These are phyloP conservation scores for Equus przewalskii DNA, from an alignment of 2,113 vertebrate species.

Conservation along the genomic window DNA sequence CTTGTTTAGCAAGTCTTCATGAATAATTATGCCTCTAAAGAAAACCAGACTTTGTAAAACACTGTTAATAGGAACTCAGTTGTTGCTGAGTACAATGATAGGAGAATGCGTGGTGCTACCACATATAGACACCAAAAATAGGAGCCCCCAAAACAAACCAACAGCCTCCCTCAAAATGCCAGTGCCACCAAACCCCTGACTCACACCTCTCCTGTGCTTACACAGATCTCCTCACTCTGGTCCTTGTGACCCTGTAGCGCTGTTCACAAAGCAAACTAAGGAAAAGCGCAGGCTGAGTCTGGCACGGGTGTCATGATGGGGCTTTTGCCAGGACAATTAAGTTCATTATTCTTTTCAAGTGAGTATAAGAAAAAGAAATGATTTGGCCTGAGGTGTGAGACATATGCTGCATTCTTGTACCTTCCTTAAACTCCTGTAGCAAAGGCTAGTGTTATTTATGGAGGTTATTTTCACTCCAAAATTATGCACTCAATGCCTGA, in stretches of 20 bases:
- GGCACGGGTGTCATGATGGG: not conserved
- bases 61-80: not conserved
- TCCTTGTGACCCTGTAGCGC: not conserved
- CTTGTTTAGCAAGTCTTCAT: not conserved
- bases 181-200: too few relatives aligned
- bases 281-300: not conserved
- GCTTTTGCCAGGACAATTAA: not conserved
- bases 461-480: not conserved
- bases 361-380: not conserved
- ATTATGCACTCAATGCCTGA: not conserved
- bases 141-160: not conserved
- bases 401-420: not conserved
- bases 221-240: not conserved
- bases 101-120: not conserved
- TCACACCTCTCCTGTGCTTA: not conserved
- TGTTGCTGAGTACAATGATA: not conserved
- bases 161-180: not conserved
- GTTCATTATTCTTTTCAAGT: not conserved
- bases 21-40: not conserved
- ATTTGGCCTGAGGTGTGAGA: not conserved
- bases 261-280: not conserved
- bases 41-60: not conserved
- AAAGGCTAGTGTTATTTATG: not conserved
- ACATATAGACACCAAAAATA: not conserved
- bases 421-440: not conserved